phyloP scores from a whole-genome alignment of 2,113 vertebrate genomes.

The Pyxicephalus adspersus region DNA sequence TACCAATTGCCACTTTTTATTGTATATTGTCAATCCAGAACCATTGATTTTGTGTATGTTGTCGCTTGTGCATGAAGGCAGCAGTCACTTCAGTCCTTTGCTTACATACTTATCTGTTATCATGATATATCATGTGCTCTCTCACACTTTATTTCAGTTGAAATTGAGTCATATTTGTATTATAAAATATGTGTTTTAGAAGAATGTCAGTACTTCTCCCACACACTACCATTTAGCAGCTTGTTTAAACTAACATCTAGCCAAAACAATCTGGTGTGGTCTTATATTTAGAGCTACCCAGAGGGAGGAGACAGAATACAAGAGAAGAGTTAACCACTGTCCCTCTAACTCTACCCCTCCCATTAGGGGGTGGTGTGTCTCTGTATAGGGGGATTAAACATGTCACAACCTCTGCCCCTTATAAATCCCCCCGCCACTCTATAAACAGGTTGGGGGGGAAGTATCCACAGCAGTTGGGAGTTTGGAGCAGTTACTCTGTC shows the following conservation, averaged over 20 bases:
- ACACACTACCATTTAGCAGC: background rate
- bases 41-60: too few species aligned
- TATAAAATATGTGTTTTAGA: too few species aligned
- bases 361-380: conserved; percentile 33
- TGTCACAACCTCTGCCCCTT: conserved; percentile 53
- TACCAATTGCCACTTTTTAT: too few species aligned
- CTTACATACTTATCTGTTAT: too few species aligned
- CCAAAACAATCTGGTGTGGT: conserved; percentile 22
- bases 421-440: conserved; percentile 56
- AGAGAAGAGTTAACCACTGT: conserved; percentile 35
- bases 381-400: conserved; percentile 54
- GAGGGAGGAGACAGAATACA: conserved; percentile 40
- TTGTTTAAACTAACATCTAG: conserved; percentile 14
- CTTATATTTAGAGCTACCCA: conserved; percentile 41
- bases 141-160: too few species aligned
- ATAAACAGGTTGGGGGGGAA: conserved; percentile 57
- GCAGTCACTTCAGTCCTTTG: too few species aligned
- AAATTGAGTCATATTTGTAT: too few species aligned
- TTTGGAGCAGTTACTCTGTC: conserved; percentile 52
- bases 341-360: conserved; percentile 41
- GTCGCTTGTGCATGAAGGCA: too few species aligned
- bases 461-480: conserved; percentile 53
- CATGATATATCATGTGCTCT: too few species aligned
- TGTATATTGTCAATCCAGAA: too few species aligned
- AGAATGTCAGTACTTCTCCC: too few species aligned